These are phyloP conservation scores for Drosophila prosaltans DNA, from an alignment of 1,140 invertebrate species.

Conservation along the genomic window DNA sequence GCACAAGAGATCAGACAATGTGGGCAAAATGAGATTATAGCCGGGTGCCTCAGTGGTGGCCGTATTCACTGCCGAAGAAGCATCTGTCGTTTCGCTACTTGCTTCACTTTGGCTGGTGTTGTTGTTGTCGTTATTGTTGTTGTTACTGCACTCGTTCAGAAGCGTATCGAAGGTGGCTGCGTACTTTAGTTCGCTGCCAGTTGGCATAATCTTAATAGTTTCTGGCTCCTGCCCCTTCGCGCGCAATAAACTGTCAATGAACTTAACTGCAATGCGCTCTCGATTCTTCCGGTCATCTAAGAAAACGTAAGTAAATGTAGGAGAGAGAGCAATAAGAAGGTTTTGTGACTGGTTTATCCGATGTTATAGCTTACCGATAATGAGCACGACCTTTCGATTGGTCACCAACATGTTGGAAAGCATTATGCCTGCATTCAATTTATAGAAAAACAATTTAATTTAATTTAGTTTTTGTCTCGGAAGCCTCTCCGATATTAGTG, in stretches of 20 bases:
- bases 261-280: slow-evolving; percentile 71
- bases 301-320: background rate
- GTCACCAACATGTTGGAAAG: slow-evolving; percentile 75
- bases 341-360: background rate
- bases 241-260: slow-evolving; percentile 62
- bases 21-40: slow-evolving; percentile 70
- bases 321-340: background rate
- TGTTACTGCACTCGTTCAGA: slow-evolving; percentile 44
- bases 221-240: slow-evolving; percentile 67
- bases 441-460: background rate
- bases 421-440: slow-evolving; percentile 68
- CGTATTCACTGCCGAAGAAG: background rate
- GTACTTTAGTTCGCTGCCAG: slow-evolving; percentile 52
- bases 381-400: slow-evolving; percentile 68
- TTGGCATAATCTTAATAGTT: slow-evolving; percentile 56
- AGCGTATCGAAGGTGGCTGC: slow-evolving; percentile 53
- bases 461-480: background rate
- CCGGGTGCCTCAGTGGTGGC: slow-evolving; percentile 24
- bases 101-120: slow-evolving; percentile 27
- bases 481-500: background rate
- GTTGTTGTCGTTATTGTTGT: slow-evolving; percentile 34
- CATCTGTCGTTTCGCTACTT: background rate
- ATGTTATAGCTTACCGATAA: slow-evolving; percentile 64
- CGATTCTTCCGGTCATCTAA: slow-evolving; percentile 76
- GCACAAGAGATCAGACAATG: slow-evolving; percentile 66